Evolutionary conservation across 1,140 invertebrate genomes (phyloP).

Genomic region (Atta cephalotes): DNA sequence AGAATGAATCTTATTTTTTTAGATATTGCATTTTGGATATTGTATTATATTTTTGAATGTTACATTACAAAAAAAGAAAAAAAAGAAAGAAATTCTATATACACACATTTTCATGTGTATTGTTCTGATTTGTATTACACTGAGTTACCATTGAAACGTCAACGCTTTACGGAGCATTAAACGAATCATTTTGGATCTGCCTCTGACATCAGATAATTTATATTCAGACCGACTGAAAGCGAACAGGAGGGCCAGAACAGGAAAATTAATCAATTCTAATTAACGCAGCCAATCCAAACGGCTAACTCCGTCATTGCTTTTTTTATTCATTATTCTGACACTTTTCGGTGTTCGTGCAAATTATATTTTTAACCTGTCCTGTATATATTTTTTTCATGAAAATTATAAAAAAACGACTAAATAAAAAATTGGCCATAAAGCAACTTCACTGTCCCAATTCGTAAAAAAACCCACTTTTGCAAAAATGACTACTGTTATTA

Average conservation of each 20-base stretch:
- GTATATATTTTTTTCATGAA: background rate
- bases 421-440: conserved; percentile 19
- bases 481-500: background rate
- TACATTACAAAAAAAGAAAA: background rate
- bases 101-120: background rate
- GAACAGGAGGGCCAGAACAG: conserved; percentile 65
- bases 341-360: conserved; percentile 30
- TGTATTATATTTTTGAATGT: background rate
- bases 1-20: conserved; percentile 6
- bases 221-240: conserved; percentile 71
- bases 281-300: conserved; percentile 81
- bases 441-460: background rate
- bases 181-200: conserved; percentile 79
- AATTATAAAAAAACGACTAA: conserved; percentile 4
- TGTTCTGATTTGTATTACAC: conserved; percentile 31
- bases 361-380: conserved; percentile 33
- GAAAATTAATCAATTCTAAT: conserved; percentile 84
- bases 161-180: conserved; percentile 77
- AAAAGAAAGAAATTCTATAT: background rate
- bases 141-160: conserved; percentile 47
- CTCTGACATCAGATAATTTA: conserved; percentile 80
- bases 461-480: background rate
- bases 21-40: background rate
- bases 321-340: conserved; percentile 56
- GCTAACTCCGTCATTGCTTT: conserved; percentile 43